A percentile compares a stretch with the other conserved stretches of the same genome.
These are phyloP conservation scores for Diploptera punctata DNA, from an alignment of 2,888 invertebrate species.

Conservation along the genomic window DNA sequence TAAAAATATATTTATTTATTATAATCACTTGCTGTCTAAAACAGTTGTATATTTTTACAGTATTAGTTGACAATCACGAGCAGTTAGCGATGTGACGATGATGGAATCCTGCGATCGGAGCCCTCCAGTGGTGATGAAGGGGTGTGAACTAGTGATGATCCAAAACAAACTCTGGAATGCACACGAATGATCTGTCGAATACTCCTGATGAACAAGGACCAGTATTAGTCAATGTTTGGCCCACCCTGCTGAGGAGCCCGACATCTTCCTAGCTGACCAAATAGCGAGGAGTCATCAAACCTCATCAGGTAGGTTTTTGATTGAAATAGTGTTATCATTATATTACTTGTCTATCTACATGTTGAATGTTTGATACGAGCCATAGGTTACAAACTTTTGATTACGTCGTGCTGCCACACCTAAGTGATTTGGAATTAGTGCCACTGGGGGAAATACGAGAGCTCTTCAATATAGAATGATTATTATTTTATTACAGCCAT, in stretches of 20 bases:
- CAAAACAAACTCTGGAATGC: conserved; percentile 90
- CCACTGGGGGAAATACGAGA: too few species aligned
- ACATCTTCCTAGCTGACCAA: conserved; percentile 91
- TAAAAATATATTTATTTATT: too few species aligned
- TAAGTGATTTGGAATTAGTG: too few species aligned
- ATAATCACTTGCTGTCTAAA: too few species aligned
- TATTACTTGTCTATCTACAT: too few species aligned
- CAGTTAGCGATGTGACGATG: conserved; percentile 81
- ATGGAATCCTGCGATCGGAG: conserved; percentile 87
- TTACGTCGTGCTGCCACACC: too few species aligned
- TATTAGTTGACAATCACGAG: conserved; percentile 79
- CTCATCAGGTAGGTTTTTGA: conserved; percentile 80
- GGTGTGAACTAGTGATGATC: conserved; percentile 81
- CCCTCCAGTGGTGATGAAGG: conserved; percentile 80
- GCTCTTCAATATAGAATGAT: too few species aligned
- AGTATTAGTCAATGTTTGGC: conserved; percentile 93
- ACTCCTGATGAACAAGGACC: conserved; percentile 89
- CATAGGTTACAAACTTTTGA: too few species aligned
- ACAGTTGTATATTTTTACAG: conserved; percentile 47
- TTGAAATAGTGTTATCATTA: too few species aligned
- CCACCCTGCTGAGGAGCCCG: conserved; percentile 88
- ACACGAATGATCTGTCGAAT: conserved; percentile 92
- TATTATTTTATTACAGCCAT: too few species aligned
- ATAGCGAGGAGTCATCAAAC: conserved; percentile 91
- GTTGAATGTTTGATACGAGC: too few species aligned